A percentile compares a stretch with the other conserved stretches of the same genome.
These are phyloP conservation scores for Zygaena filipendulae DNA, from an alignment of 2,888 invertebrate species.

Conservation along the genomic window DNA sequence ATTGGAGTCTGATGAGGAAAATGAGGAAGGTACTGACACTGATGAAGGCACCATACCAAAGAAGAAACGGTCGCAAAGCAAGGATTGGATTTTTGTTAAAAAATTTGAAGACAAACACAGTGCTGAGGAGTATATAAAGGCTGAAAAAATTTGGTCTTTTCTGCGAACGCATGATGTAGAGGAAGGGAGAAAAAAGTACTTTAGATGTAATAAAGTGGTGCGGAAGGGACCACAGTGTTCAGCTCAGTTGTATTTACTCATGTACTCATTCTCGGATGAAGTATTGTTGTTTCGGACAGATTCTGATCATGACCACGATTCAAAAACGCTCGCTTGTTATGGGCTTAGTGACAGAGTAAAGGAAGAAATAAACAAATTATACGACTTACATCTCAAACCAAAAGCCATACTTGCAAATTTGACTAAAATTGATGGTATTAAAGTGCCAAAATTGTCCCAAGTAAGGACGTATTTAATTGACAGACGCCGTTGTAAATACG, in stretches of 20 bases:
- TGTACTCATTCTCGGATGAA: slow-evolving; percentile 11
- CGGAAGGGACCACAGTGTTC: slow-evolving; percentile 14
- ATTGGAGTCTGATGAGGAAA: slow-evolving; percentile 14
- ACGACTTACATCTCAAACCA: slow-evolving; percentile 13
- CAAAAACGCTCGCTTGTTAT: slow-evolving; percentile 9
- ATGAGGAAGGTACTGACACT: slow-evolving; percentile 3
- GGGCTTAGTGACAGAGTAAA: slow-evolving; percentile 12
- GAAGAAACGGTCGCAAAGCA: slow-evolving; percentile 13
- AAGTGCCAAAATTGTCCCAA: slow-evolving; percentile 11
- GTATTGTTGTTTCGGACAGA: slow-evolving; percentile 16
- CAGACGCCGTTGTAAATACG: slow-evolving; percentile 11
- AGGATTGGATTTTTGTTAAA: slow-evolving; percentile 15
- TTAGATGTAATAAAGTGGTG: slow-evolving; percentile 15
- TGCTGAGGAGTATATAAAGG: slow-evolving; percentile 10
- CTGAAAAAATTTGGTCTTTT: slow-evolving; percentile 14
- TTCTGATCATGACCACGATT: slow-evolving; percentile 15
- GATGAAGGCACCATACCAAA: slow-evolving; percentile 10
- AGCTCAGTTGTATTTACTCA: slow-evolving; percentile 14
- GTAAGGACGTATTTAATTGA: slow-evolving; percentile 13
- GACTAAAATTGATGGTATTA: slow-evolving; percentile 11
- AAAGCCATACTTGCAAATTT: slow-evolving; percentile 12
- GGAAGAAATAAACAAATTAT: slow-evolving; percentile 15
- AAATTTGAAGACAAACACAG: slow-evolving; percentile 13
- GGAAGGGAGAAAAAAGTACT: slow-evolving; percentile 14
- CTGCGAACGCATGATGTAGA: slow-evolving; percentile 8